Evolutionary conservation across 2,113 vertebrate genomes (phyloP).

Genomic region (Myrmecobius fasciatus): DNA sequence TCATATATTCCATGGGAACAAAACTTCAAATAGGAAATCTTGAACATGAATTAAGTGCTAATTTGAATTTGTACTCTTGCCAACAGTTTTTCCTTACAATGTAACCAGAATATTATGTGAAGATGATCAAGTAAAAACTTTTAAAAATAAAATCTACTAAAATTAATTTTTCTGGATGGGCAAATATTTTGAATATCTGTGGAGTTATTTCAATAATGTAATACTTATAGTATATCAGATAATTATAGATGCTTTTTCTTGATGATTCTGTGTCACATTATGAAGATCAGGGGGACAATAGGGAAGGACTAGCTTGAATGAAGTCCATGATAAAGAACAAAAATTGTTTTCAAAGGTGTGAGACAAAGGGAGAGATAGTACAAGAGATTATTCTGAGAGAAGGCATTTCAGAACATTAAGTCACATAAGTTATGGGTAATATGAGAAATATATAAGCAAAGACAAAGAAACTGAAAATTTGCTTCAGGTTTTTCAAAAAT

Average conservation of each 20-base stretch:
- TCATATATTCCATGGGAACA: neutral
- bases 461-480: neutral
- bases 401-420: neutral
- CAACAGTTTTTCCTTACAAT: conserved; percentile 16
- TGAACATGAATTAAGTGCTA: neutral
- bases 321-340: neutral
- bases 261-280: neutral
- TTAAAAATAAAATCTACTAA: neutral
- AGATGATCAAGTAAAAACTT: neutral
- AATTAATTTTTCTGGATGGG: neutral
- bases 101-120: neutral
- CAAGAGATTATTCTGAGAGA: neutral
- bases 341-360: neutral
- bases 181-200: neutral
- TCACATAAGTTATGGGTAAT: neutral
- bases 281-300: neutral
- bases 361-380: neutral
- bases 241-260: neutral
- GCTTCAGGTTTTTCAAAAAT: neutral
- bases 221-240: neutral
- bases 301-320: neutral
- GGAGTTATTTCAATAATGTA: neutral
- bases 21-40: neutral
- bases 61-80: neutral
- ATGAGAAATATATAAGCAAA: neutral